Evolutionary conservation across 2,797 vertebrate species (phyloP), one percentile per base, ranked within the genome.

Genomic region (Sebastes iracundus): DNA sequence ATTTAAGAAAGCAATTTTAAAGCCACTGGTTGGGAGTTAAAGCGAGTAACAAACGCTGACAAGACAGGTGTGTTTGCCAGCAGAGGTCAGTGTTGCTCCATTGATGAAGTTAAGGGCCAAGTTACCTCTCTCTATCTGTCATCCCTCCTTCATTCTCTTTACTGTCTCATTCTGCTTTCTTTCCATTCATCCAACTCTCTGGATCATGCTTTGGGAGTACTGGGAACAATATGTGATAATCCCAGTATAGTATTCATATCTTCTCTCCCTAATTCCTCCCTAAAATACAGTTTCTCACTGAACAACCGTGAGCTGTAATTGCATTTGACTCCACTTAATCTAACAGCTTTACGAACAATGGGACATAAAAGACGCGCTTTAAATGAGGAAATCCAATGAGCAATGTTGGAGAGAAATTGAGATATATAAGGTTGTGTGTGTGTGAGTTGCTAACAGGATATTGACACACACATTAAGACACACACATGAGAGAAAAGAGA

Each of bases 81-180:
- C 95, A 98, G 98, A 96, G 97, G 96, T 97, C 97, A 98, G 96
- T 96, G 93, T 98, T 97, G 96, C 89, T 95, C 97, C 94, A 96
- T 72, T 82, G 90, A 95, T 94, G 83, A 84, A 80, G 53, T 77
- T 49, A 13, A 14, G 62, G 53, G 23, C 25, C 16, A 6, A 46
- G n/a, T 32, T 61, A 4, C 6, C 23, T 32, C 12, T 32, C 35
- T 64, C 53, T 22, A 28, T 71, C 56, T 18, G 18, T 74, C 82
- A 59, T 59, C 74, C 52, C 33, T 60, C 56, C 56, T 33, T 72
- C 60, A 58, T 60, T 66, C 42, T 69, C 38, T 73, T 81, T 35
- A 27, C 14, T 59, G 25, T 84, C 64, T 91, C 23, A 72, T 63
- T 82, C 35, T 63, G n/a, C 58, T 63, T 65, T 58, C 63, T 75